A percentile compares a stretch with the other conserved stretches of the same genome.
These are phyloP conservation scores for Dendroctonus valens DNA, from an alignment of 1,140 invertebrate genomes.

Conservation along the genomic window DNA sequence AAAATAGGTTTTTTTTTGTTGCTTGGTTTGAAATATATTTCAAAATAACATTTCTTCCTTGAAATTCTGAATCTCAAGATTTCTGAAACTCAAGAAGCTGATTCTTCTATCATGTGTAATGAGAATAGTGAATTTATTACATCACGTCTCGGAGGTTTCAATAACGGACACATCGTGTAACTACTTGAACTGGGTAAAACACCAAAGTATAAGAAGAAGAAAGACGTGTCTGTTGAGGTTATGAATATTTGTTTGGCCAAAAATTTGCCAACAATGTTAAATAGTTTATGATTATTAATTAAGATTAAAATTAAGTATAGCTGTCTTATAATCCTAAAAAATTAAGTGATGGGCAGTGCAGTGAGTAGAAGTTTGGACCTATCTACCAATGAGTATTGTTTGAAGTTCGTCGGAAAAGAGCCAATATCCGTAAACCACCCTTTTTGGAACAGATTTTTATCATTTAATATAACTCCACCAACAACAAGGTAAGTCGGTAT, in stretches of 20 bases:
- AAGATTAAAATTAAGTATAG: conserved; percentile 16
- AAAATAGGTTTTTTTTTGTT: too few species aligned
- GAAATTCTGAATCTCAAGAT: too few species aligned
- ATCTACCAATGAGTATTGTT: conserved; percentile 76
- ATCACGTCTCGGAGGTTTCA: too few species aligned
- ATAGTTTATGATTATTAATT: conserved; percentile 18
- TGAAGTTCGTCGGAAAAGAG: conserved; percentile 74
- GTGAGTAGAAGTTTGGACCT: conserved; percentile 81
- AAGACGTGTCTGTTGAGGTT: conserved; percentile 16
- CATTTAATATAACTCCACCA: conserved; percentile 84
- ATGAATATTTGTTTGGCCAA: conserved; percentile 6
- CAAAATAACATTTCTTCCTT: too few species aligned
- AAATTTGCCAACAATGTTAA: conserved; percentile 24
- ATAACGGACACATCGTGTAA: too few species aligned
- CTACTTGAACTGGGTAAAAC: too few species aligned
- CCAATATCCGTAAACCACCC: conserved; percentile 83
- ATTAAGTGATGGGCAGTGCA: conserved; percentile 73
- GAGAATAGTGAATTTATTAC: too few species aligned
- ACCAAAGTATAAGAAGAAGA: too few species aligned
- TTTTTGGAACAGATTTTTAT: conserved; percentile 91
- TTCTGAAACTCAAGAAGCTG: too few species aligned
- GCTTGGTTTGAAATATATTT: too few species aligned
- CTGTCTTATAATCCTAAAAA: conserved; percentile 15
- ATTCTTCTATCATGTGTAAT: too few species aligned
- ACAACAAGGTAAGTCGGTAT: conserved; percentile 62